Base-by-base conservation (phyloP, 2,888 invertebrate species). In the Orthosia gracilis region DNA sequence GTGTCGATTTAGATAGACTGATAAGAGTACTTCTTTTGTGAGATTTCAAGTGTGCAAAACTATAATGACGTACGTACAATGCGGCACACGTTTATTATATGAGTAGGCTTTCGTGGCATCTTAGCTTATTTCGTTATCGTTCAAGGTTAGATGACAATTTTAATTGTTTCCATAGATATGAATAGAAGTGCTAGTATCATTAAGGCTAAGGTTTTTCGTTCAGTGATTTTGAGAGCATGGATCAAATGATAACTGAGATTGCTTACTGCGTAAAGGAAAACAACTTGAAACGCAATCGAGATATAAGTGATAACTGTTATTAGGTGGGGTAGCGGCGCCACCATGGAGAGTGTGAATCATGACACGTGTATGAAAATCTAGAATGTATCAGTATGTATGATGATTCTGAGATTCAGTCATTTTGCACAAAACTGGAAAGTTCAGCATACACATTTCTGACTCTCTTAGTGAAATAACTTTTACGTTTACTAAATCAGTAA, bases 1-100 rank as follows among this genome's bases (percentile, higher is more conserved):
- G 83, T 61, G 59, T 65, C 65, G 58, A 80, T 69, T 57, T 71
- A 73, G 49, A 83, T 76, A 79, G 45, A 21, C 50, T 67, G 86
- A 86, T 86, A 86, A 76, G 57, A 66, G 3, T n/a, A 65, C 45
- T 62, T 82, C 63, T 73, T 76, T 63, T 50, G 58, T 69, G 62
- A 69, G 74, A 70, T 76, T 78, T 79, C 54, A 65, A 40, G 57
- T 57, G 69, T 62, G n/a, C 47, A 11, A 49, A 58, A 73, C 45
- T 45, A 72, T 31, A n/a, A n/a, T 58, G 58, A 47, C 47, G 18
- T 66, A 59, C 50, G 75, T 57, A 79, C 62, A n/a, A 23, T 61
- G 58, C 26, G 63, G 58, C 40, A 40, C 21, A 55, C 52, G 62
- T 45, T 45, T 47, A 40, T 63, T 65, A 31, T 65, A 69, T 67